Conservation (phyloP, 2,888 invertebrate species). For the Tanytarsus gracilentus region DNA sequence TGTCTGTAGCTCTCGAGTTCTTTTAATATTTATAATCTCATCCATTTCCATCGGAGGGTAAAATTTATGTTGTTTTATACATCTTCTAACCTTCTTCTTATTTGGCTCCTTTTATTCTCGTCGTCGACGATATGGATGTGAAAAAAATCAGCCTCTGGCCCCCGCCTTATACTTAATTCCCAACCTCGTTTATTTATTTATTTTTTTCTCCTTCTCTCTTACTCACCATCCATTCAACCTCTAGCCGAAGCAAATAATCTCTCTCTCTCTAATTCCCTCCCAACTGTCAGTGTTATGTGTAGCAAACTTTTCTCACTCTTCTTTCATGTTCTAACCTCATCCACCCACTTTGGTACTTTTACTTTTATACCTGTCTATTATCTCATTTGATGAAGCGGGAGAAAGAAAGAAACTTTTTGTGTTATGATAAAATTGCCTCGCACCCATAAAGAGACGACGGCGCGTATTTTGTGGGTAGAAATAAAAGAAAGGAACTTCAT, state of each 20-base stretch:
- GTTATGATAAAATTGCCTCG: slow-evolving; percentile 26
- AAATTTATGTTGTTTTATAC: slow-evolving; percentile 24
- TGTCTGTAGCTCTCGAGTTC: slow-evolving; percentile 13
- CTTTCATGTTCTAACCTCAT: neutral
- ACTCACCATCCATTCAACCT: neutral
- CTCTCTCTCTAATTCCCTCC: neutral
- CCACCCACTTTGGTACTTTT: neutral
- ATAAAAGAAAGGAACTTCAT: slow-evolving; percentile 17
- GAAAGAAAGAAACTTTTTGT: slow-evolving; percentile 21
- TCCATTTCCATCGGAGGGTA: slow-evolving; percentile 29
- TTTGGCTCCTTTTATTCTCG: neutral
- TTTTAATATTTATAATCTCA: slow-evolving; percentile 29
- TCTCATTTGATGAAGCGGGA: slow-evolving; percentile 28
- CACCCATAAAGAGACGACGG: neutral
- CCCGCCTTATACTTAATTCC: slow-evolving; percentile 12
- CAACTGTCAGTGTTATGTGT: neutral
- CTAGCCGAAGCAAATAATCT: slow-evolving; percentile 2
- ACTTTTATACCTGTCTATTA: slow-evolving; percentile 29
- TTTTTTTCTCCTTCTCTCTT: slow-evolving; percentile 12
- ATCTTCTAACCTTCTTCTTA: slow-evolving; percentile 9
- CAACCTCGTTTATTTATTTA: slow-evolving; percentile 29
- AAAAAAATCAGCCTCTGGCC: slow-evolving; percentile 19
- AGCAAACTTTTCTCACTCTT: neutral
- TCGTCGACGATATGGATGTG: slow-evolving; percentile 8
- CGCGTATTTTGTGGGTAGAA: neutral